Evolutionary conservation across 2,888 invertebrate genomes (phyloP).

Genomic region (Drosophila atroscutellata): DNA sequence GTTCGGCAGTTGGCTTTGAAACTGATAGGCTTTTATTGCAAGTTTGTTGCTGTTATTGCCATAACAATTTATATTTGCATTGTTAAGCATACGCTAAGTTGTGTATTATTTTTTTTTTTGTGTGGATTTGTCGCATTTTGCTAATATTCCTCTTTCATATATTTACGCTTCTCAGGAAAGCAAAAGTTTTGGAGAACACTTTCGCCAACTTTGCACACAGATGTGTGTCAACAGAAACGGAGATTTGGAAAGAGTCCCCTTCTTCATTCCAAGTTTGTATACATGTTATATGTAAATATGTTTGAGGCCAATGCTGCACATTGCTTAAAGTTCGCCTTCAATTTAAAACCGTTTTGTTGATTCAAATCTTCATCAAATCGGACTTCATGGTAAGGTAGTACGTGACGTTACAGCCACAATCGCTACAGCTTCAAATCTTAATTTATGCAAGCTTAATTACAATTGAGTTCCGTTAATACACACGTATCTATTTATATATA

Average conservation of each 20-base stretch:
- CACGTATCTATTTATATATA: conserved; percentile 16
- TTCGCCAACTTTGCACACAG: conserved; percentile 1
- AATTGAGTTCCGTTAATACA: conserved; percentile 62
- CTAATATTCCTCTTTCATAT: conserved; percentile 36
- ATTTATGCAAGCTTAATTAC: conserved; percentile 73
- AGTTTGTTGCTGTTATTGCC: conserved; percentile 29
- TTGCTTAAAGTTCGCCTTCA: conserved; percentile 61
- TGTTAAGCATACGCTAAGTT: conserved; percentile 53
- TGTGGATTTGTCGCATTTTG: conserved; percentile 33
- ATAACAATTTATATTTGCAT: conserved; percentile 61
- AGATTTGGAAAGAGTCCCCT: conserved; percentile 2
- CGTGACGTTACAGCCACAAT: conserved; percentile 47
- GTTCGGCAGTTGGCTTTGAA: conserved; percentile 37
- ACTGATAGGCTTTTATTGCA: conserved; percentile 27
- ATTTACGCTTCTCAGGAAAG: conserved; percentile 24
- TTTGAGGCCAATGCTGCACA: conserved; percentile 53
- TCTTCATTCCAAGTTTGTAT: not conserved
- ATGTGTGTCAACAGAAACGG: conserved; percentile 9
- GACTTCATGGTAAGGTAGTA: conserved; percentile 69
- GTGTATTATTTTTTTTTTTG: conserved; percentile 38
- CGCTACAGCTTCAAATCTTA: conserved; percentile 52
- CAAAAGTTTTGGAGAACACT: conserved; percentile 18
- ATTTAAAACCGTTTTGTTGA: conserved; percentile 47
- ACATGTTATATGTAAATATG: conserved; percentile 9
- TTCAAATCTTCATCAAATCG: conserved; percentile 52